Percentiles rank a stretch among this genome's conserved stretches.
Conservation (phyloP, 2,888 invertebrate genomes). For the Drosophila limbata region DNA sequence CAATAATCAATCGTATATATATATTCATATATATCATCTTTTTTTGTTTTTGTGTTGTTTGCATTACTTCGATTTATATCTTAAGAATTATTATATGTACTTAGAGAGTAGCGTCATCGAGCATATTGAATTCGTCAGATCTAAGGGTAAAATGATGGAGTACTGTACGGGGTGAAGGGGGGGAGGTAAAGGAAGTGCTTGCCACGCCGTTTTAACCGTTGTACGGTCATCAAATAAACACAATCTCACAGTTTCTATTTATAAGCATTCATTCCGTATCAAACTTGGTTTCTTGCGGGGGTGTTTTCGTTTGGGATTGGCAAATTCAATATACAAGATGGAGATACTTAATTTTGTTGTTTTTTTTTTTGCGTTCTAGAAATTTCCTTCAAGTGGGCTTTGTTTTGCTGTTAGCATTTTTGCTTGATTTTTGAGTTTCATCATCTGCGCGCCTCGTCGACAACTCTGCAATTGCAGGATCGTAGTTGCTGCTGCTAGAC, state of each 20-base stretch:
- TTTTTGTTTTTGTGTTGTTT: conserved; percentile 51
- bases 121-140: conserved; percentile 83
- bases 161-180: conserved; percentile 4
- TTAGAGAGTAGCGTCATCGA: conserved; percentile 82
- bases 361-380: conserved; percentile 44
- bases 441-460: conserved; percentile 16
- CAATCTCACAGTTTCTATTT: conserved; percentile 66
- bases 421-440: conserved; percentile 41
- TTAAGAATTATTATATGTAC: conserved; percentile 71
- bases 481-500: neutral
- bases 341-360: conserved; percentile 66
- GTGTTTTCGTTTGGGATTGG: conserved; percentile 47
- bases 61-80: conserved; percentile 67
- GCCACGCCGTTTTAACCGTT: conserved; percentile 58
- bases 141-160: conserved; percentile 53
- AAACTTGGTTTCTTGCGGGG: conserved; percentile 45
- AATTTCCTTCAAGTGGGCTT: conserved; percentile 53
- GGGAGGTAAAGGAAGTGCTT: conserved; percentile 33
- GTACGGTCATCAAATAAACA: conserved; percentile 64
- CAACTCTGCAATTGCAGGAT: neutral
- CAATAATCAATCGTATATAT: conserved; percentile 70
- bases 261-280: conserved; percentile 49
- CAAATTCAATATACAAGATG: conserved; percentile 83
- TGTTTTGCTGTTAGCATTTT: conserved; percentile 27
- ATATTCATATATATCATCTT: conserved; percentile 40